phyloP scores from a whole-genome alignment of 92 coral and sea anemone genomes.

The Paragorgia papillata region DNA sequence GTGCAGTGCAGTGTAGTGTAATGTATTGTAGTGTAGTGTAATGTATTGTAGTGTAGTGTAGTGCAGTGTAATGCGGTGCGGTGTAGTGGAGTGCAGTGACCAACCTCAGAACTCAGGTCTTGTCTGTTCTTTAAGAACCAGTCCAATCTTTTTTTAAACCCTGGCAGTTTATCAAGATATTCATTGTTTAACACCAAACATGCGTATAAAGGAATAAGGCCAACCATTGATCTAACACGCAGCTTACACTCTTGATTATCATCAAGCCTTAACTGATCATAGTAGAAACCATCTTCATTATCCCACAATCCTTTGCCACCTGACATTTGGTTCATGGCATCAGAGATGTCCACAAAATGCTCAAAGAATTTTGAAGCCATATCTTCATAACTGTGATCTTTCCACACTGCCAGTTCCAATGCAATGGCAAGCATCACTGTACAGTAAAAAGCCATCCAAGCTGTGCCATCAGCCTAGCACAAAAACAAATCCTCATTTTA shows the following conservation, averaged over 20 bases:
- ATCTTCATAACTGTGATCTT: conserved; percentile 84
- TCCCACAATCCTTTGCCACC: conserved; percentile 98
- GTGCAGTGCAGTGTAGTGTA: too few species aligned
- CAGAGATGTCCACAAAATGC: conserved; percentile 93
- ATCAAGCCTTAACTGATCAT: conserved; percentile 75
- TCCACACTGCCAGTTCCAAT: conserved; percentile 76
- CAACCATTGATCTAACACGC: conserved; percentile 96
- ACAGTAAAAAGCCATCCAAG: conserved; percentile 99
- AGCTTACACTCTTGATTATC: conserved; percentile 52
- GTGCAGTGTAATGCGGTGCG: too few species aligned
- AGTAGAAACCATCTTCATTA: conserved; percentile 90
- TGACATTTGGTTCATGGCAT: conserved; percentile 91
- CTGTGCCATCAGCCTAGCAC: conserved; percentile 99
- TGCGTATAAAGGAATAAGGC: conserved; percentile 89
- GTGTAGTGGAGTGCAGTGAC: too few species aligned
- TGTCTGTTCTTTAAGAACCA: conserved; percentile 85
- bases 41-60: too few species aligned
- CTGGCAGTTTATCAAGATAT: conserved; percentile 85
- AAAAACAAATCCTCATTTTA: too few species aligned
- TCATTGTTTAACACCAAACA: conserved; percentile 92
- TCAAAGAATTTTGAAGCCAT: conserved; percentile 99
- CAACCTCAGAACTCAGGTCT: conserved; percentile 91
- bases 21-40: too few species aligned
- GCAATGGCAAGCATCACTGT: conserved; percentile 89
- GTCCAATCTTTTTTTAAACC: conserved; percentile 90